Evolutionary conservation across 2,113 vertebrate genomes (phyloP), one percentile per base, ranked within the genome.

Genomic region (Cariama cristata): DNA sequence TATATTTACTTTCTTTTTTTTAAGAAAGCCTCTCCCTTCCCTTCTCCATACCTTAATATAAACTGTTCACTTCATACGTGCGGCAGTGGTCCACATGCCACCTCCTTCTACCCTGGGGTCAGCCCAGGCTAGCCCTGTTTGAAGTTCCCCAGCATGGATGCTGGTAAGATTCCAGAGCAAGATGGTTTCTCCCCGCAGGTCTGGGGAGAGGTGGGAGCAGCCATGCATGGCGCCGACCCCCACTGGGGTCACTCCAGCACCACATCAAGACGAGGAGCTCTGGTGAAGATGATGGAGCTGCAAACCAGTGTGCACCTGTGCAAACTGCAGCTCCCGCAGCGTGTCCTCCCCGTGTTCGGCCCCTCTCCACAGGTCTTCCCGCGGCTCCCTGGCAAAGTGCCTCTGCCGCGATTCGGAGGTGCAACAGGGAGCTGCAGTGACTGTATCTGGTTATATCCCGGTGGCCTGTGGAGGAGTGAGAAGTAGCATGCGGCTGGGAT

Each of bases 141-240:
- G 68, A 68, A 88, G 93, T 69, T 69, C 15, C 56, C 45, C 67
- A 81, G 49, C 35, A 17, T 4, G 6, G 53, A 64, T 53, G 40
- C 66, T 90, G 76, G 73, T 45, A 38, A 73, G 63, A 82, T 62
- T 79, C 45, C n/a, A 56, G 85, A 86, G 62, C 17, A 20, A 89
- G 75, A 42, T 9, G 28, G 66, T 32, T 67, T 82, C 38, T 71
- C 5, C 9, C 20, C 49, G 42, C 75, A 68, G 66, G 28, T 47
- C 13, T 21, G 16, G 56, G 44, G 32, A 62, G 60, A 88, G 63
- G 24, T 49, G 59, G 35, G 55, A 90, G 67, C 67, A 40, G 47
- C 42, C 14, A 1, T 13, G 30, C 32, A 44, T 0, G 1, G 52
- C 0, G 1, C 56, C 14, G 40, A 9, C 35, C 27, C n/a, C n/a